Conservation (phyloP, 2,797 vertebrate genomes). For the Limnodromus scolopaceus region DNA sequence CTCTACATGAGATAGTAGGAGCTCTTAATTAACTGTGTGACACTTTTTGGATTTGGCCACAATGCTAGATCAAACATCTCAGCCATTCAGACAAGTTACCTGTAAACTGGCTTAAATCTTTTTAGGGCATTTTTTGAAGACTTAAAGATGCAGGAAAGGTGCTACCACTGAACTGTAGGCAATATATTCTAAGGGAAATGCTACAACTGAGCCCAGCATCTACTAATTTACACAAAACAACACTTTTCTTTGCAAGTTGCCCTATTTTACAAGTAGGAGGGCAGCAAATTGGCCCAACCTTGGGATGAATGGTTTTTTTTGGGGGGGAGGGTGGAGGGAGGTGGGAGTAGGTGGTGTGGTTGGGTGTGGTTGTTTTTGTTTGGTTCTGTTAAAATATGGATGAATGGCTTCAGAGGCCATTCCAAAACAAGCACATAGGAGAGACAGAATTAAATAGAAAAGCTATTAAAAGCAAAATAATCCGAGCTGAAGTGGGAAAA, state of each 20-base stretch:
- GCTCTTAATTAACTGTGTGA: neutral
- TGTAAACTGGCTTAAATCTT: neutral
- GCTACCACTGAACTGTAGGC: neutral
- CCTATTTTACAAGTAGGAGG: neutral
- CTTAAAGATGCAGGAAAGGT: neutral
- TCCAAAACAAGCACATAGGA: neutral
- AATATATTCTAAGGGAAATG: neutral
- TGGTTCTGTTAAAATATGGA: neutral
- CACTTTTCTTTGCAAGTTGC: neutral
- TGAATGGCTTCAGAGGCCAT: neutral
- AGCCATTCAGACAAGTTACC: neutral
- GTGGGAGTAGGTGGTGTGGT: neutral
- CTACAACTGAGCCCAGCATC: neutral
- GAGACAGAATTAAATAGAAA: neutral
- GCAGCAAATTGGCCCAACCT: neutral
- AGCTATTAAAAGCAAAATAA: neutral
- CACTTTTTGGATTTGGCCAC: neutral
- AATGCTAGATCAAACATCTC: neutral
- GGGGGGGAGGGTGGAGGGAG: rapidly evolving
- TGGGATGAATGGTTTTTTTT: neutral
- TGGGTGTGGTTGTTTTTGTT: neutral
- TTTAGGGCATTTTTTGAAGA: neutral
- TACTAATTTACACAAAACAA: neutral
- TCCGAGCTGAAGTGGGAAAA: neutral
- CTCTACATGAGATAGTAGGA: neutral